Evolutionary conservation across 2,888 invertebrate genomes (phyloP).

Genomic region (Loripinus fragilis): DNA sequence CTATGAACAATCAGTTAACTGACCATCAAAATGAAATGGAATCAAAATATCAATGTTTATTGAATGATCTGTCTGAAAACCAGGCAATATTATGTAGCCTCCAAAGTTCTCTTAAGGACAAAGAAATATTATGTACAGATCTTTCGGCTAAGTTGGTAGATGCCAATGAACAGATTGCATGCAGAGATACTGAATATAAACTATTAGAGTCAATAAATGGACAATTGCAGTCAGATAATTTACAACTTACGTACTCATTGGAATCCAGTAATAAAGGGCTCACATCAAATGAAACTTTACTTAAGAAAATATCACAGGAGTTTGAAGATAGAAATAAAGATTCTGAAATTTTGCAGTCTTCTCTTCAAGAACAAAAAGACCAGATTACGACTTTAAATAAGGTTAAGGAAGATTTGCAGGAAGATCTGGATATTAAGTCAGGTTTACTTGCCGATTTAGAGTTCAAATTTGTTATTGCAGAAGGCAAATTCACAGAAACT

Average conservation of each 20-base stretch:
- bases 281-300: neutral
- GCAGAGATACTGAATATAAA: conserved; percentile 30
- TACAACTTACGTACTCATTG: neutral
- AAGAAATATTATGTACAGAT: neutral
- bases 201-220: conserved; percentile 40
- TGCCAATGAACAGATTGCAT: neutral
- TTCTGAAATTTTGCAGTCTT: neutral
- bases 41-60: neutral
- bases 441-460: neutral
- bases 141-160: neutral
- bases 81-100: neutral
- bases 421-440: neutral
- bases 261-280: neutral
- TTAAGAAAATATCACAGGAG: neutral
- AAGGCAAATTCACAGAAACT: neutral
- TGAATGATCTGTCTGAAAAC: neutral
- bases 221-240: neutral
- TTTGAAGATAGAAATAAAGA: neutral
- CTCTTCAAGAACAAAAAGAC: neutral
- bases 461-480: neutral
- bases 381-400: neutral
- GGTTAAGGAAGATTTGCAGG: neutral
- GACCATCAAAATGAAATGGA: neutral
- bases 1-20: neutral
- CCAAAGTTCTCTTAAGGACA: neutral